A percentile compares a stretch with the other conserved stretches of the same genome.
Evolutionary conservation across 2,113 vertebrate species (phyloP).

Genomic region (Alligator mississippiensis): DNA sequence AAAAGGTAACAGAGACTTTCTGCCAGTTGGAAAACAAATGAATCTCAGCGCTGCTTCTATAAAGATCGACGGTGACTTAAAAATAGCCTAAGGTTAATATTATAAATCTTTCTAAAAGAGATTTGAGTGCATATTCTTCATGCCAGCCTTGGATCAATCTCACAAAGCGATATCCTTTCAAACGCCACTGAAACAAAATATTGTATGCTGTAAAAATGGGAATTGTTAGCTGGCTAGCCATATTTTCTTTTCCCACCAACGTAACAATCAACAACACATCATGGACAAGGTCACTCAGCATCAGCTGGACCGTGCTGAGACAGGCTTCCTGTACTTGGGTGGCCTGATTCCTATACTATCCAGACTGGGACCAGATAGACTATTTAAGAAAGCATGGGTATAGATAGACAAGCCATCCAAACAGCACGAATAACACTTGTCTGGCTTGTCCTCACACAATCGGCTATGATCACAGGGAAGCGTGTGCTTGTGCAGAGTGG

Average conservation of each 20-base stretch:
- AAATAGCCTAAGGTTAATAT: constrained; percentile 85
- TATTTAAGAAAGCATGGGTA: not conserved
- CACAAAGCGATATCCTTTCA: constrained; percentile 75
- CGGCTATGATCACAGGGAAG: not conserved
- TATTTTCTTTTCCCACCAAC: constrained; percentile 13
- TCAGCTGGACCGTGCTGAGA: fast-evolving
- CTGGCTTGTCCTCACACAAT: not conserved
- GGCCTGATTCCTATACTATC: not conserved
- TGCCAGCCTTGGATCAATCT: constrained; percentile 79
- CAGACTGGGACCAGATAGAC: fast-evolving
- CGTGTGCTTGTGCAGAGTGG: fast-evolving
- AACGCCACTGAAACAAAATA: constrained; percentile 75
- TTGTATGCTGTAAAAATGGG: constrained; percentile 62
- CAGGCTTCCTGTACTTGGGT: not conserved
- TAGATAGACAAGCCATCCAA: not conserved
- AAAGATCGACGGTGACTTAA: constrained; percentile 81
- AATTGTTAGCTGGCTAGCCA: constrained; percentile 44
- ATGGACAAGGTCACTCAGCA: not conserved
- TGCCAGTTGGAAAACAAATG: constrained; percentile 81
- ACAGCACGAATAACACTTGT: not conserved
- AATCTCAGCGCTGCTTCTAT: constrained; percentile 78
- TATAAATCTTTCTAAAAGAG: constrained; percentile 86
- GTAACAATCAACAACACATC: not conserved
- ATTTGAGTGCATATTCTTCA: constrained; percentile 83
- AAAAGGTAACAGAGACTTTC: constrained; percentile 79